Percentiles rank a stretch among this genome's conserved stretches.
These are phyloP conservation scores for Drosophila takahashii DNA, from an alignment of 1,140 invertebrate genomes.

Conservation along the genomic window DNA sequence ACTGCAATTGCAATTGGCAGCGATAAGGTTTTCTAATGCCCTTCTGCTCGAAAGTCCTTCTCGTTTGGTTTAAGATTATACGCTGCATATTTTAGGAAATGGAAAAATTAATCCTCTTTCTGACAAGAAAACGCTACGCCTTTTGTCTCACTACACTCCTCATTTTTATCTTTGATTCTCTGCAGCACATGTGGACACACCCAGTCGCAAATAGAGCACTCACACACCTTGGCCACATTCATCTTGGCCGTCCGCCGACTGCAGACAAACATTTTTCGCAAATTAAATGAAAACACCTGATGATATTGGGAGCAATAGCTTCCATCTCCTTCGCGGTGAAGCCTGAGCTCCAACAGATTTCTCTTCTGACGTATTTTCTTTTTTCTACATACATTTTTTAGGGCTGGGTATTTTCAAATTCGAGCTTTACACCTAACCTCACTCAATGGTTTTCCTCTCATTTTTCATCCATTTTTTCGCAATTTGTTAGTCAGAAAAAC, in stretches of 20 bases:
- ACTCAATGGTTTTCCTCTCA: background rate
- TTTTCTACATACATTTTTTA: background rate
- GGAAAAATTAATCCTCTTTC: slow-evolving; percentile 6
- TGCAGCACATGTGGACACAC: background rate
- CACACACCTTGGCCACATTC: slow-evolving; percentile 23
- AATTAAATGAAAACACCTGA: slow-evolving; percentile 85
- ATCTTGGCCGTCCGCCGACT: slow-evolving; percentile 35
- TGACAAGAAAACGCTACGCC: background rate
- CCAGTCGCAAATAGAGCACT: background rate
- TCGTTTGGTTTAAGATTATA: background rate
- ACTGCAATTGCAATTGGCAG: slow-evolving; percentile 25
- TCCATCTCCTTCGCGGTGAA: slow-evolving; percentile 4
- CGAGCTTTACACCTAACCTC: background rate
- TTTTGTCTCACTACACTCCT: slow-evolving; percentile 13
- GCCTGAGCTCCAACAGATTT: background rate
- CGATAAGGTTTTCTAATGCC: slow-evolving; percentile 21
- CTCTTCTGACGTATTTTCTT: background rate
- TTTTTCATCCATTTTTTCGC: background rate
- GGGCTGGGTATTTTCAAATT: background rate
- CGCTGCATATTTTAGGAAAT: slow-evolving; percentile 6
- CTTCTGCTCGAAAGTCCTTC: background rate
- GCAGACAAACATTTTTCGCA: slow-evolving; percentile 80
- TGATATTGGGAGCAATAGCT: slow-evolving; percentile 54
- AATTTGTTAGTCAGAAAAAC: slow-evolving; percentile 1
- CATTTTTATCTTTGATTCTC: slow-evolving; percentile 22